phyloP scores from a whole-genome alignment of 53 echinoderm and acorn worm species.

The Hippasteria phrygiana region DNA sequence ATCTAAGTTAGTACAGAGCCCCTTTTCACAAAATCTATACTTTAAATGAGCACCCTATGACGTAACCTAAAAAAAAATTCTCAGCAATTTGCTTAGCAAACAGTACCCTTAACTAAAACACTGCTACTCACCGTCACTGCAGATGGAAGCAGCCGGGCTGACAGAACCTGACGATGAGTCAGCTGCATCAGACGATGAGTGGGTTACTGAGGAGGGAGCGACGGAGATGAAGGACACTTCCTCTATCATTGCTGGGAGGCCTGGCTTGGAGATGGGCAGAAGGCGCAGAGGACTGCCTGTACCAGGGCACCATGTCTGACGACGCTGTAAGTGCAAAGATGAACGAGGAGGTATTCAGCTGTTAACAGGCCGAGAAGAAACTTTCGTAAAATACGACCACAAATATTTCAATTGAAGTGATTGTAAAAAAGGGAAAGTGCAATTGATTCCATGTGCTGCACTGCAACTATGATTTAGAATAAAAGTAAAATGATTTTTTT shows the following conservation, averaged over 20 bases:
- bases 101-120: no score
- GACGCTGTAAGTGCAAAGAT: conserved; percentile 40
- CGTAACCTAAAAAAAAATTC: no score
- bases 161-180: neutral
- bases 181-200: neutral
- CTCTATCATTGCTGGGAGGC: neutral
- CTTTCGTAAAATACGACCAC: no score
- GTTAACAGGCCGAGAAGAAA: neutral
- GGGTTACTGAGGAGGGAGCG: neutral
- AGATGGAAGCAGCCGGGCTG: neutral
- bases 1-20: no score
- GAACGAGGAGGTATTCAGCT: neutral
- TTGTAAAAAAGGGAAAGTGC: no score
- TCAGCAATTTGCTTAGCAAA: no score
- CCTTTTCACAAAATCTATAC: no score
- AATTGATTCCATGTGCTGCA: no score
- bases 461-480: no score
- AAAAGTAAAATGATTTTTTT: no score
- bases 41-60: no score
- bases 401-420: no score
- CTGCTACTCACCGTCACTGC: conserved; percentile 15
- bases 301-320: conserved; percentile 97
- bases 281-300: conserved; percentile 50
- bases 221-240: conserved; percentile 22
- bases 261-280: conserved; percentile 45